Conservation (phyloP, 1,140 invertebrate genomes). For the Papilio machaon region DNA sequence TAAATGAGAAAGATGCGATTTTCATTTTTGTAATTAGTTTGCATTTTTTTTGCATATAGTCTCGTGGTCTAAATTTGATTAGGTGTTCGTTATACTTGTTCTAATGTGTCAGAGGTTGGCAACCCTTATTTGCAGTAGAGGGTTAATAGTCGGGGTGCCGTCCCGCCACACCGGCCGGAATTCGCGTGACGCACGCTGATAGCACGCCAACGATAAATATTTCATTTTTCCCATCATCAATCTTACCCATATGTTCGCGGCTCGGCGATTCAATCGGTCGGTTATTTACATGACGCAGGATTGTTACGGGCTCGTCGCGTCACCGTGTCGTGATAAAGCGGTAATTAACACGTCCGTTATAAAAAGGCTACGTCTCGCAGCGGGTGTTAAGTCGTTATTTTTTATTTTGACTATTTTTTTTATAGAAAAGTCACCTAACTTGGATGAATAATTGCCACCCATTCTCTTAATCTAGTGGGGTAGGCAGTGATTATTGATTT, state of each 20-base stretch:
- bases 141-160: slow-evolving; percentile 9
- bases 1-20: background rate
- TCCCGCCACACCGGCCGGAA: background rate
- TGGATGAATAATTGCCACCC: background rate
- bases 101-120: background rate
- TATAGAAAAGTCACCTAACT: background rate
- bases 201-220: slow-evolving; percentile 54
- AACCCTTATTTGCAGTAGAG: slow-evolving; percentile 13
- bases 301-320: slow-evolving; percentile 15
- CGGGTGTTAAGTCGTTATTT: background rate
- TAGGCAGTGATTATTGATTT: background rate
- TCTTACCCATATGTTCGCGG: slow-evolving; percentile 51
- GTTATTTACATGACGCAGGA: slow-evolving; percentile 45
- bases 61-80: background rate
- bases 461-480: background rate
- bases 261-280: slow-evolving; percentile 57
- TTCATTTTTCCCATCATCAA: slow-evolving; percentile 63
- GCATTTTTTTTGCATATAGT: background rate
- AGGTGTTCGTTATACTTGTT: background rate
- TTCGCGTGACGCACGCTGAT: slow-evolving; percentile 31
- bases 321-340: slow-evolving; percentile 17
- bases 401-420: background rate
- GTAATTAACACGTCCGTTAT: slow-evolving; percentile 24
- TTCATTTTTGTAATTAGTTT: background rate
- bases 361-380: slow-evolving; percentile 2